Conservation (phyloP, 2,888 invertebrate genomes). For the Alitta virens region DNA sequence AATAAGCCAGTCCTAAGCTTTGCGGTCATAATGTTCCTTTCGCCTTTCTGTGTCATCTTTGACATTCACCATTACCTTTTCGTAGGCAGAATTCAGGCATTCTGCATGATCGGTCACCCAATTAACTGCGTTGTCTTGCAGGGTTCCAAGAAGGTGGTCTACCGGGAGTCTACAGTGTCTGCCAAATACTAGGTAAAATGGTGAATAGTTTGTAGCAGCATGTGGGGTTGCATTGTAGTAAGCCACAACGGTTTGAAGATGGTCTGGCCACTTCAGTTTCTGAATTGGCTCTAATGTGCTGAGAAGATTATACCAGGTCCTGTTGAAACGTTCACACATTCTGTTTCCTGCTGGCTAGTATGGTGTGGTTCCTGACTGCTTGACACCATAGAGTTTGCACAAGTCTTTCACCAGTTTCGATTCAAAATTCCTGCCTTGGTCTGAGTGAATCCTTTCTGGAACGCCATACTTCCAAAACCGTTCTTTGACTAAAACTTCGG, state of each 20-base stretch:
- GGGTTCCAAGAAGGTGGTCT: background rate
- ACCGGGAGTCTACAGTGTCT: background rate
- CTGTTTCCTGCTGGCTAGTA: background rate
- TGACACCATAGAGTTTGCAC: background rate
- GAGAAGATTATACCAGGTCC: background rate
- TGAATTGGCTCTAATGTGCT: background rate
- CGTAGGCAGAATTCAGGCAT: background rate
- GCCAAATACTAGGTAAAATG: background rate
- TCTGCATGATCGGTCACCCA: background rate
- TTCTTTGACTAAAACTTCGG: background rate
- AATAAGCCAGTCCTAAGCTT: background rate
- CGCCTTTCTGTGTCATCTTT: background rate
- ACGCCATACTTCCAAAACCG: background rate
- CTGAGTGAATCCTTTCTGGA: background rate
- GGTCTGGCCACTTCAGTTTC: constrained; percentile 1
- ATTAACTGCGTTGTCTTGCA: background rate
- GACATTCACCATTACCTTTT: background rate
- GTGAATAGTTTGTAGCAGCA: background rate
- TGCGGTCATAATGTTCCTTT: background rate
- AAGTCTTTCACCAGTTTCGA: background rate
- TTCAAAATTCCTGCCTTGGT: constrained; percentile 1
- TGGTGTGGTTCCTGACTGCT: background rate
- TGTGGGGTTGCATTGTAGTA: constrained; percentile 1
- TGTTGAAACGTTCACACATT: background rate
- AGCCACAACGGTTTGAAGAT: background rate